Evolutionary conservation across 2,888 invertebrate species (phyloP).

Genomic region (Masnerella sp.): DNA sequence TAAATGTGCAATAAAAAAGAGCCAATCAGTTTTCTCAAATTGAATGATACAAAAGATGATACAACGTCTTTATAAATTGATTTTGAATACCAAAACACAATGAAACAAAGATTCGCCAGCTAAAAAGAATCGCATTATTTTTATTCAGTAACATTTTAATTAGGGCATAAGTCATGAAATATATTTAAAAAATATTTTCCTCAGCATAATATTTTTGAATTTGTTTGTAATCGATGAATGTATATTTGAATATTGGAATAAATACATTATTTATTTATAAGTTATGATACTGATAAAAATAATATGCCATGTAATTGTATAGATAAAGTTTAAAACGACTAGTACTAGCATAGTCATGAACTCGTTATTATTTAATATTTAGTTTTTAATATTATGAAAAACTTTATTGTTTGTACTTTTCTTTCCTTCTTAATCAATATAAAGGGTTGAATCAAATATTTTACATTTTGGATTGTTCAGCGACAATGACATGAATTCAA

Average conservation of each 20-base stretch:
- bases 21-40: no score
- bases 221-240: conserved; percentile 9
- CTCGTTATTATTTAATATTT: conserved; percentile 2
- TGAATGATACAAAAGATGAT: no score
- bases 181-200: conserved; percentile 1
- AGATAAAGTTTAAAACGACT: conserved; percentile 18
- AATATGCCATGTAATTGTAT: conserved; percentile 1
- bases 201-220: not conserved
- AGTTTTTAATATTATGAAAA: no score
- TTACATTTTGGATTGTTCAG: no score
- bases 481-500: no score
- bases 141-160: not conserved
- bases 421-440: no score
- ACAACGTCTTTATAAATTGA: no score
- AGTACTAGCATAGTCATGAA: not conserved
- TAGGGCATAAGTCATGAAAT: not conserved
- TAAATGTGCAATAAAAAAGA: not conserved
- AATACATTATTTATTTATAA: conserved; percentile 31
- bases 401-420: not conserved
- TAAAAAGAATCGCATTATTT: not conserved
- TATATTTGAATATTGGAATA: conserved; percentile 20
- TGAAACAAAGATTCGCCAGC: no score
- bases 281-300: conserved; percentile 30
- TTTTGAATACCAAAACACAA: no score
- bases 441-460: no score